Percentiles rank a stretch among this genome's conserved stretches.
These are phyloP conservation scores for Ursus arctos DNA, from an alignment of 2,113 vertebrate genomes.

Conservation along the genomic window DNA sequence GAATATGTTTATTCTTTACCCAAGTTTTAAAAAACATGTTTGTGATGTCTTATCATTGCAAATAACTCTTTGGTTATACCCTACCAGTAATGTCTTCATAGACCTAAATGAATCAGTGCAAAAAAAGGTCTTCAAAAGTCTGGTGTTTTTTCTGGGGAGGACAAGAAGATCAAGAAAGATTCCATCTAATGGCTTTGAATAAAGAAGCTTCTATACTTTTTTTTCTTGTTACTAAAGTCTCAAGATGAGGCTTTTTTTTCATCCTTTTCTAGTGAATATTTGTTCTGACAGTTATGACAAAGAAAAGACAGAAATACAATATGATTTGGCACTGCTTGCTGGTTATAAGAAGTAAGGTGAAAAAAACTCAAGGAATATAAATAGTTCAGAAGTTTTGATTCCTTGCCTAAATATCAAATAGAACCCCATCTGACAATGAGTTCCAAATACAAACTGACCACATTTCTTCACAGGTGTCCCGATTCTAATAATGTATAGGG, in stretches of 20 bases:
- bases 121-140: background rate
- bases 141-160: background rate
- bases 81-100: background rate
- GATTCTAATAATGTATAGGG: background rate
- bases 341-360: conserved; percentile 11
- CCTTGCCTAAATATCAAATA: background rate
- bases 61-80: background rate
- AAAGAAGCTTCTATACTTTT: background rate
- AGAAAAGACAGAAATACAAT: conserved; percentile 37
- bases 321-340: background rate
- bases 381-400: conserved; percentile 38
- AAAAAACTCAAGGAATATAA: background rate
- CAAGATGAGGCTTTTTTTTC: background rate
- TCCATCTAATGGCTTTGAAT: background rate
- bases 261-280: background rate
- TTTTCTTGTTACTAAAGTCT: background rate
- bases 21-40: background rate
- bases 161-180: background rate
- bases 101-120: background rate
- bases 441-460: background rate
- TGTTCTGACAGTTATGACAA: conserved; percentile 30
- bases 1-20: background rate
- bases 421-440: background rate
- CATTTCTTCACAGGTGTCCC: background rate
- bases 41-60: background rate